Percentiles rank a stretch among this genome's conserved stretches.
Evolutionary conservation across 2,797 vertebrate genomes (phyloP).

Genomic region (Kryptopterus vitreolus): DNA sequence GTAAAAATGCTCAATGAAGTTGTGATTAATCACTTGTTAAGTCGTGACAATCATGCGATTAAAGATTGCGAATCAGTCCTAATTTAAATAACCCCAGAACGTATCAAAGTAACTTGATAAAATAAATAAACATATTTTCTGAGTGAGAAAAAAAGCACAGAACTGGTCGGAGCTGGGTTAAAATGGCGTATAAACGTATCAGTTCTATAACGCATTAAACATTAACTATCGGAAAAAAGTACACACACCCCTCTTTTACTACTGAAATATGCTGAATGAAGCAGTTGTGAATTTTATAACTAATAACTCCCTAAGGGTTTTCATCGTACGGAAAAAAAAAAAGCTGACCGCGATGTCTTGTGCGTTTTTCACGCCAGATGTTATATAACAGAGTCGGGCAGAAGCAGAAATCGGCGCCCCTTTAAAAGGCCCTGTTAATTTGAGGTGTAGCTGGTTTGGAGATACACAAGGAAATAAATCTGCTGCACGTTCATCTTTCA

Average conservation of each 20-base stretch:
- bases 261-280: slow-evolving; percentile 14
- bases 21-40: too few species aligned
- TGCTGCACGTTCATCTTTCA: slow-evolving; percentile 23
- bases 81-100: too few species aligned
- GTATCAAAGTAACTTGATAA: too few species aligned
- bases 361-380: slow-evolving; percentile 11
- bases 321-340: background rate
- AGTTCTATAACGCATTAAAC: background rate
- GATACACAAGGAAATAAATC: slow-evolving; percentile 14
- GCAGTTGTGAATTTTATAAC: slow-evolving; percentile 10
- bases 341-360: background rate
- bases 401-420: slow-evolving; percentile 9
- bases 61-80: too few species aligned
- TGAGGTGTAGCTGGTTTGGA: slow-evolving; percentile 44
- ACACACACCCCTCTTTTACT: background rate
- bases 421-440: slow-evolving; percentile 47
- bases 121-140: too few species aligned
- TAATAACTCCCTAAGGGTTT: background rate
- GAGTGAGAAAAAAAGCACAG: too few species aligned
- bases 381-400: slow-evolving; percentile 1
- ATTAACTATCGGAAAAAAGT: background rate
- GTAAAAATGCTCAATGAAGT: too few species aligned
- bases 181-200: too few species aligned
- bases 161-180: too few species aligned
- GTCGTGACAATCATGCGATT: too few species aligned